A percentile compares a stretch with the other conserved stretches of the same genome.
Conservation (phyloP, 35 echinoderm and acorn worm genomes). For the Lytechinus pictus region DNA sequence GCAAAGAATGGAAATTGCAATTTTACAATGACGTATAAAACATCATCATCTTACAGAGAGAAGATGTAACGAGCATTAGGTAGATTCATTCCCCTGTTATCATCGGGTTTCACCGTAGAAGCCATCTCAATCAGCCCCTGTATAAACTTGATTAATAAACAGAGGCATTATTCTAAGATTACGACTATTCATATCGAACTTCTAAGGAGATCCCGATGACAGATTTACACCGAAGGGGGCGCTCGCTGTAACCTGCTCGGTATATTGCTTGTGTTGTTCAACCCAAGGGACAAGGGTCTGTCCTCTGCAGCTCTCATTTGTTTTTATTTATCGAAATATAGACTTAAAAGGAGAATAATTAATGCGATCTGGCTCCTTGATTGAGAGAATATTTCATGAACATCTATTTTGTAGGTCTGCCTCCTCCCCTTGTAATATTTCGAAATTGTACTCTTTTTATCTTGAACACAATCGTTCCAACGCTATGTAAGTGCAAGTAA, state of each 20-base stretch:
- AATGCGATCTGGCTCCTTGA: background rate
- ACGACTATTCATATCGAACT: constrained; percentile 3
- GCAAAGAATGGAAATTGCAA: too few relatives aligned
- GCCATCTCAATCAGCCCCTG: background rate
- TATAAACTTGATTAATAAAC: background rate
- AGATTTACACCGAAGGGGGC: background rate
- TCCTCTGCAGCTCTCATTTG: too few relatives aligned
- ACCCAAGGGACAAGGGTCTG: too few relatives aligned
- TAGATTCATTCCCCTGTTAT: background rate
- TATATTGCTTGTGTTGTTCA: background rate
- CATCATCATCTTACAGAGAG: too few relatives aligned
- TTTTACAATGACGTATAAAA: too few relatives aligned
- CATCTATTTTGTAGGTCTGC: too few relatives aligned
- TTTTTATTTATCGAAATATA: too few relatives aligned
- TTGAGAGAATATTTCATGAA: background rate
- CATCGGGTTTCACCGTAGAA: background rate
- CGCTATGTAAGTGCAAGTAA: too few relatives aligned
- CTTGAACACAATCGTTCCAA: too few relatives aligned
- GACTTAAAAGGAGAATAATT: background rate
- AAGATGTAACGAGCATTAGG: too few relatives aligned
- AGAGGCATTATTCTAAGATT: constrained; percentile 13
- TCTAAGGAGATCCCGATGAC: background rate
- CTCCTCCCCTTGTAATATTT: too few relatives aligned
- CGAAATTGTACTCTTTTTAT: too few relatives aligned
- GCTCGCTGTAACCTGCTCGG: background rate